Percentiles rank a stretch among this genome's conserved stretches.
phyloP scores from a whole-genome alignment of 2,888 invertebrate genomes.

The Rhabditoides inermis region DNA sequence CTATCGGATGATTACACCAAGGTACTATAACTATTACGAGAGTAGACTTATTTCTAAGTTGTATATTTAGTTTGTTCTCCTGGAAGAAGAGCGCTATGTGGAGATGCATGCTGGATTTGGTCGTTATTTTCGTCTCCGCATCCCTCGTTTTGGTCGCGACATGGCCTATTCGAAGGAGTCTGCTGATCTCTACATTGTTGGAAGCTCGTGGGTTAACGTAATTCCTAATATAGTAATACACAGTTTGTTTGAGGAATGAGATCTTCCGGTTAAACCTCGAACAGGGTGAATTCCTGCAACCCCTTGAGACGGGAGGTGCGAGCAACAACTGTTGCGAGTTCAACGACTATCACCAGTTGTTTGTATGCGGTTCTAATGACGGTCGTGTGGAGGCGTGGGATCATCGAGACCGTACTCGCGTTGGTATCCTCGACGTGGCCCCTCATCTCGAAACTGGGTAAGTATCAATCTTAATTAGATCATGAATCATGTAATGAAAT shows the following conservation, averaged over 20 bases:
- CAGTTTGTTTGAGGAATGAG: slow-evolving; percentile 63
- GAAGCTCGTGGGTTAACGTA: slow-evolving; percentile 64
- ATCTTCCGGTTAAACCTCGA: slow-evolving; percentile 89
- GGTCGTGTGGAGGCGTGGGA: slow-evolving; percentile 83
- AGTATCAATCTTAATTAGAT: slow-evolving; percentile 16
- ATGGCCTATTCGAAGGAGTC: slow-evolving; percentile 78
- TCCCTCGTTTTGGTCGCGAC: slow-evolving; percentile 90
- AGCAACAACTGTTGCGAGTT: slow-evolving; percentile 72
- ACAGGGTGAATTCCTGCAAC: slow-evolving; percentile 82
- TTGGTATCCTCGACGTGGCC: slow-evolving; percentile 76
- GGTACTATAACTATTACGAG: slow-evolving; percentile 57
- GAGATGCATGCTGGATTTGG: slow-evolving; percentile 93
- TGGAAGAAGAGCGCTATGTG: slow-evolving; percentile 80
- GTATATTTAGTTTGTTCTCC: slow-evolving; percentile 70
- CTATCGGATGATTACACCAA: slow-evolving; percentile 93
- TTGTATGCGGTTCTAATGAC: slow-evolving; percentile 56
- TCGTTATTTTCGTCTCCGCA: slow-evolving; percentile 76
- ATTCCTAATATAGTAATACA: neutral
- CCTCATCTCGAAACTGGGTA: slow-evolving; percentile 20
- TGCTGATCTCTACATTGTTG: slow-evolving; percentile 85
- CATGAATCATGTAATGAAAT: neutral
- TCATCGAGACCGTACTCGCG: slow-evolving; percentile 70
- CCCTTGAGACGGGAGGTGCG: slow-evolving; percentile 64
- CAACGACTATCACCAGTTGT: slow-evolving; percentile 77
- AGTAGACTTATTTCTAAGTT: neutral